Evolutionary conservation across 2,797 vertebrate species (phyloP).

Genomic region (Liparis tanakae): DNA sequence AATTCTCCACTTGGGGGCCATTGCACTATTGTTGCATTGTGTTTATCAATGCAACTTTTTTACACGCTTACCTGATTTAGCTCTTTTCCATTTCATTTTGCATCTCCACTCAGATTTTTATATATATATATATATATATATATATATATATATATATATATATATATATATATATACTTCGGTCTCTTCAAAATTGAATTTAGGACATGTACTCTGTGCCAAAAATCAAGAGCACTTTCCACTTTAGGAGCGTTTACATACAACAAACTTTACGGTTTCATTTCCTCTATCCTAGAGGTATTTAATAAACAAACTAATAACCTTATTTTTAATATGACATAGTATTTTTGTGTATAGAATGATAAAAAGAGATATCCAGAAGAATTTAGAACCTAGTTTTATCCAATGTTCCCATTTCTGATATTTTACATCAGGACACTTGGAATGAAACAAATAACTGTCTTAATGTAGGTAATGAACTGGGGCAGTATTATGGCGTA

Average conservation of each 20-base stretch:
- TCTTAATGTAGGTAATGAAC: not conserved
- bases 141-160: too few species aligned
- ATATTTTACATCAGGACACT: not conserved
- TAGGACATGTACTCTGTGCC: too few species aligned
- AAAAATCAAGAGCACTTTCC: too few species aligned
- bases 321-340: too few species aligned
- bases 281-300: not conserved
- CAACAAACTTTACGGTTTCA: not conserved
- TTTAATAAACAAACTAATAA: not conserved
- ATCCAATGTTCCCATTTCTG: not conserved
- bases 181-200: too few species aligned
- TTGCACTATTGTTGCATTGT: not conserved
- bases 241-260: not conserved
- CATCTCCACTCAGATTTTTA: not conserved
- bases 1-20: not conserved
- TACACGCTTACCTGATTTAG: not conserved
- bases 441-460: not conserved
- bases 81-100: not conserved
- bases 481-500: not conserved
- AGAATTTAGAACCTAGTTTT: not conserved
- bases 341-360: not conserved
- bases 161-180: too few species aligned
- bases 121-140: too few species aligned
- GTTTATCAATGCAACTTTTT: not conserved
- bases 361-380: not conserved